Base-by-base conservation (phyloP, 1,140 invertebrate species). In the Cylas formicarius region DNA sequence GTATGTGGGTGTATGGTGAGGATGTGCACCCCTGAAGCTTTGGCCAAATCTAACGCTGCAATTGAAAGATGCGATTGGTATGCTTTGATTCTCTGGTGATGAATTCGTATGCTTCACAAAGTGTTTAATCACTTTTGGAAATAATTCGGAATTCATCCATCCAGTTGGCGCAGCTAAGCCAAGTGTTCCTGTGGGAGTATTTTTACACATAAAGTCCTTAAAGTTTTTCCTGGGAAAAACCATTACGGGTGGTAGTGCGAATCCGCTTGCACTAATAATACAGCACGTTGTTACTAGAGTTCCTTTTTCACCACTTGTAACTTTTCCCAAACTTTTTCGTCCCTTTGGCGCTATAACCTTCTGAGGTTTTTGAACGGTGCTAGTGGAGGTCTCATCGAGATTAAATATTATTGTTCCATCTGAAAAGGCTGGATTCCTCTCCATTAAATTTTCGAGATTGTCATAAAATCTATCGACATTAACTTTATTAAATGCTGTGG, bases 71-170 rank as follows among this genome's bases (percentile, higher is more conserved):
- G 51, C 2, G 17, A 58, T 38, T 9, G 50, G 28, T 10, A 70
- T 43, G n/a, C 56, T 50, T 50, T 61, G 62, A 44, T 55, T 52
- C 13, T 69, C 56, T 49, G 35, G 43, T 2, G 62, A 55, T 28
- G 50, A 38, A 24, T 50, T 51, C 8, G 54, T 51, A 57, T 66
- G 44, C 16, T 57, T 54, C 11, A 68, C 54, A 33, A 71, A 71
- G 54, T 72, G 70, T 39, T 67, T 47, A 51, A 73, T 55, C 14
- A 71, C 69, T 56, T 67, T 54, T 21, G 65, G 52, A 44, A 67
- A 71, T 18, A 71, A 57, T 16, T 56, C 37, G 27, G 48, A 51
- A 47, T 63, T 74, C 65, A 72, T 65, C 60, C 68, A 72, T 29
- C 57, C 67, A 26, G 62, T 59, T 16, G 61, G 57, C n/a, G 53